Base-by-base conservation (phyloP, 92 coral and sea anemone species). In the Palythoa caribaeorum region DNA sequence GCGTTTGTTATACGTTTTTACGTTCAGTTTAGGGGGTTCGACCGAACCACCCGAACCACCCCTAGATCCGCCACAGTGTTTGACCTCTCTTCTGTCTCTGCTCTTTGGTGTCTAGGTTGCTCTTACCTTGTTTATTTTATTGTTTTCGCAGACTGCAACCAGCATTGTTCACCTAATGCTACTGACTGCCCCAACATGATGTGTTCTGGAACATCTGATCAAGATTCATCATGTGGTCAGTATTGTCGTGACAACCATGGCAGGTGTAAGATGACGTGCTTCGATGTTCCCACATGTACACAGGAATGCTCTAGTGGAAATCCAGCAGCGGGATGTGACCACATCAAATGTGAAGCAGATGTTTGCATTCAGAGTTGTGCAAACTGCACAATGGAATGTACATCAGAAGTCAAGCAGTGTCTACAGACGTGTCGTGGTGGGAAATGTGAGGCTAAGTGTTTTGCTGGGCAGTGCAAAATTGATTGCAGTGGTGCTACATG, bases 301-400 rank as follows among this genome's bases (percentile, higher is more conserved):
- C 86, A 81, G 21, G 86, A 81, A 17, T 81, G 86, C 28, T 28
- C 55, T 44, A 9, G 12, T 9, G 70, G 36, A 1, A 21, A 4
- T 14, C 14, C 12, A 4, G 13, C 85, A 1, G 73, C 17, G 1
- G 85, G 85, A 6, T 81, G 86, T 16, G 86, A 81, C 17, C 11
- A 63, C 86, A 68, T 81, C 86, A 81, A 13, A 15, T 81, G 86
- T 48, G 10, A 76, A 1, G 19, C 76, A 17, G 74, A 21, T 0
- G 4, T 0, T 1, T 81, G 86, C 53, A 0, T 3, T 8, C 86
- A 81, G 63, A 48, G 12, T 1, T 81, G 86, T 69, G 57, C 86
- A 2, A 81, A 81, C 76, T 81, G 86, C 36, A 81, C 76, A 12
- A 81, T 81, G 86, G 86, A 81, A 48, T 81, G 86, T 9, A 47